Evolutionary conservation across 2,888 invertebrate species (phyloP), one percentile per base, ranked within the genome.

Genomic region (Carpatolechia fugitivella): DNA sequence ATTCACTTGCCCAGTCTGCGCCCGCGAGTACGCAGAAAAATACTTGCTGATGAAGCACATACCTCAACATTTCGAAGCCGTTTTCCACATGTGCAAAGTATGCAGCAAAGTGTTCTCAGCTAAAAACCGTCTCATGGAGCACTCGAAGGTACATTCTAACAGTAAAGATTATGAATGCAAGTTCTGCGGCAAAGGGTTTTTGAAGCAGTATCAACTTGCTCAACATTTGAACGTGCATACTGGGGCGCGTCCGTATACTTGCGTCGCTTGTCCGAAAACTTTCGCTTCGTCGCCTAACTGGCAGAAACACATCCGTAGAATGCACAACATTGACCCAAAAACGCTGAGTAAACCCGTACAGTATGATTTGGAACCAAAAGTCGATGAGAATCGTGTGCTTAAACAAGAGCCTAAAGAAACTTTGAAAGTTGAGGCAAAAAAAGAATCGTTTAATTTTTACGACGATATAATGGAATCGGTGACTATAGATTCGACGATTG

Each of bases 191-290:
- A 93, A 93, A 56, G 70, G 74, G 0, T 90, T 90, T 65, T 41
- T 67, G 0, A 80, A 72, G 20, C 62, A 65, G 0, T 54, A 60
- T 29, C 70, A 76, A 6, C 61, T 91, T 5, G 66, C 86, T 68
- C 91, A 92, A 71, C 93, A 93, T 66, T 74, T 91, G 55, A 92
- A 92, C 66, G 85, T 91, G 10, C 93, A 93, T 68, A 91, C 91
- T 0, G 92, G 92, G 1, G 78, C 80, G 47, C 82, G 87, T 41
- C 92, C 93, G 0, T 92, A 88, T 75, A 83, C 84, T 44, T 93
- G 93, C 70, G 82, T 84, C 20, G 82, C 82, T 52, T 93, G 93
- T 67, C 82, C 88, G 18, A 91, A 91, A 51, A 80, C 87, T 0
- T 93, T 93, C 68, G 88, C 91, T 33, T 89, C 85, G 64, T 87